These are phyloP conservation scores for Heliconius nattereri DNA, from an alignment of 1,140 invertebrate species.

Conservation along the genomic window DNA sequence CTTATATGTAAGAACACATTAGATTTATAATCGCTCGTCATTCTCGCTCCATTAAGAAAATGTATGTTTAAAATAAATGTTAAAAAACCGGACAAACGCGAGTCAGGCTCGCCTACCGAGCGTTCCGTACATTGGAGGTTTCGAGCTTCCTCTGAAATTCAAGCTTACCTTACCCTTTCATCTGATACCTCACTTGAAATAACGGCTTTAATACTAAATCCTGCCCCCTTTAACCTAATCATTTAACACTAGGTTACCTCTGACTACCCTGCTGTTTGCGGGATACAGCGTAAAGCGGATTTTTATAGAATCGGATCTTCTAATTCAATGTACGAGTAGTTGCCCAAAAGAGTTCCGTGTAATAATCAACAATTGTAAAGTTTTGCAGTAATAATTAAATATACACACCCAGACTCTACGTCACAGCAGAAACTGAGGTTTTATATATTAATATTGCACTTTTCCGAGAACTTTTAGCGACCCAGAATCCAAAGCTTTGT, in stretches of 20 bases:
- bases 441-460: slow-evolving; percentile 11
- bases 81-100: too few species aligned
- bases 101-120: too few species aligned
- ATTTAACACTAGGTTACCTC: too few species aligned
- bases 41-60: neutral
- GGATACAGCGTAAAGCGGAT: too few species aligned
- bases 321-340: neutral
- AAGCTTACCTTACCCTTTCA: too few species aligned
- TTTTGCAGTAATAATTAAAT: neutral
- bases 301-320: too few species aligned
- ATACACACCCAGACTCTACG: neutral
- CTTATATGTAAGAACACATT: neutral
- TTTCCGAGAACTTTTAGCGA: slow-evolving; percentile 12
- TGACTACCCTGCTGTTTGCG: too few species aligned
- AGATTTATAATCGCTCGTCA: neutral
- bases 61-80: neutral
- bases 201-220: too few species aligned
- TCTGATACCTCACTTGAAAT: too few species aligned
- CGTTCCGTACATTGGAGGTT: too few species aligned
- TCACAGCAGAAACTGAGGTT: neutral
- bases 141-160: too few species aligned
- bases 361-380: neutral
- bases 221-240: too few species aligned
- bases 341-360: neutral
- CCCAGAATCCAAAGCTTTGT: slow-evolving; percentile 12